Base-by-base conservation (phyloP, 2,888 invertebrate species). In the Biston betularia region DNA sequence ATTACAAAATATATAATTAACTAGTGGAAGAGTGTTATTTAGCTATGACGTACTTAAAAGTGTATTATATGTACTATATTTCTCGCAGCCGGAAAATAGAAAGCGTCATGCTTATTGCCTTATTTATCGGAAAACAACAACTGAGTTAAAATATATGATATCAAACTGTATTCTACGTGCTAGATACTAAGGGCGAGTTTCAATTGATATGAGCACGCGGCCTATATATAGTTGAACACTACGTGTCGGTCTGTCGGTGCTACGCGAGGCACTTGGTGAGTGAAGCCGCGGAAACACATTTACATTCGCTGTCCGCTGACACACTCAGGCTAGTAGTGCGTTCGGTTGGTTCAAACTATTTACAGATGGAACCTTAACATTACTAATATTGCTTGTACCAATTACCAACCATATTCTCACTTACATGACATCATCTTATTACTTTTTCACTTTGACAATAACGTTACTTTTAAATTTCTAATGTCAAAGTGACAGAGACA, bases 141-240 rank as follows among this genome's bases (percentile, higher is more conserved):
- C 75, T 66, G 70, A 72, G 72, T 81, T 74, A 73, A 76, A 78
- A 83, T 80, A 73, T 81, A 74, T 73, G 82, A 78, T 83, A 83
- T 85, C 80, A 84, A 87, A 86, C 84, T 77, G 82, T 80, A 83
- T 78, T 80, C 81, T 85, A 84, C 78, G 63, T 71, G 71, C 76
- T 80, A 81, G 75, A 61, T 62, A 76, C 81, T 87, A 87, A 80
- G 75, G 78, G 85, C 82, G 84, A 86, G 78, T 85, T 84, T 80
- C 77, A 76, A 79, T 72, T 84, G 89, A 90, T 89, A 89, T 88
- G 89, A 89, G 85, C 88, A 86, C 84, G 76, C 82, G 83, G 84
- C 76, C 40, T 81, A 83, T 75, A 79, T 78, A 83, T 85, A 84
- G 82, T 78, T 88, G 89, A 90, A 90, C 88, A 90, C 90, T 85